A percentile compares a stretch with the other conserved stretches of the same genome.
These are phyloP conservation scores for Copidosoma floridanum DNA, from an alignment of 1,140 invertebrate species.

Conservation along the genomic window DNA sequence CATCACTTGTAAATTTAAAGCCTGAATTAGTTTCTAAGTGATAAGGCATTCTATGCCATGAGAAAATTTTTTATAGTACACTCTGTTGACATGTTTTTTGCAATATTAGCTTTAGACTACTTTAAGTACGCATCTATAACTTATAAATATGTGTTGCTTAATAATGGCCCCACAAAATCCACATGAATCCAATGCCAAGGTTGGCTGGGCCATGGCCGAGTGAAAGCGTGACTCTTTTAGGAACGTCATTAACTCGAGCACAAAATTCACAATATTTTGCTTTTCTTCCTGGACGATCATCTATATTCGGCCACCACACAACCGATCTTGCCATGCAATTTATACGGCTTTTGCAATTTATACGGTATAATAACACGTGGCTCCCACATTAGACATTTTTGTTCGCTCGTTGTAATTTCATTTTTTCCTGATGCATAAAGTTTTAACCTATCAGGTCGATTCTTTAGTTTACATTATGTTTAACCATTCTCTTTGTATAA, in stretches of 20 bases:
- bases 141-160: not conserved
- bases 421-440: constrained; percentile 3
- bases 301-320: not conserved
- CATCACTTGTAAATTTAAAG: constrained; percentile 29
- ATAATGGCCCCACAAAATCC: not conserved
- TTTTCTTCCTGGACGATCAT: not conserved
- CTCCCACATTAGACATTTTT: constrained; percentile 14
- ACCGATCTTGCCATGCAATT: constrained; percentile 4
- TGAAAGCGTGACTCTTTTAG: not conserved
- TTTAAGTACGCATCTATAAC: not conserved
- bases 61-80: constrained; percentile 30
- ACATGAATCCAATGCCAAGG: not conserved
- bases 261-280: not conserved
- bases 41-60: constrained; percentile 34
- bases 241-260: not conserved
- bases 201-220: not conserved
- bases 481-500: not conserved
- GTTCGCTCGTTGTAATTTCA: constrained; percentile 9
- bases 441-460: not conserved
- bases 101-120: not conserved
- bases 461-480: not conserved
- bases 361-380: not conserved
- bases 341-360: not conserved
- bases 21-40: constrained; percentile 33
- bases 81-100: constrained; percentile 16